These are phyloP conservation scores for Nothobranchius kuhntae DNA, from an alignment of 2,113 vertebrate genomes.

Conservation along the genomic window DNA sequence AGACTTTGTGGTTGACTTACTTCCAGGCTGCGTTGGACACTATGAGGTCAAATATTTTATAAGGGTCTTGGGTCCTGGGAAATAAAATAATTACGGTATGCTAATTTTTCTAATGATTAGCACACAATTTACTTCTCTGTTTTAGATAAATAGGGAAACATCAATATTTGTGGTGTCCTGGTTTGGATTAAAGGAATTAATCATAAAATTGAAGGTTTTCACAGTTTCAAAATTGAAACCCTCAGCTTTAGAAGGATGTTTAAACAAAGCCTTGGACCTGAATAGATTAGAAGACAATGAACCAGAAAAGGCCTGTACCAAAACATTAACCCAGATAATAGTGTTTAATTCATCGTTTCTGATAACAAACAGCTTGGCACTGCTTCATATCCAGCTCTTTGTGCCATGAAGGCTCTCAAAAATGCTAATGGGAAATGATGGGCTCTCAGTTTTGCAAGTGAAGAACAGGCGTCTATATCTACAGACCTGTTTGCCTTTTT, in stretches of 20 bases:
- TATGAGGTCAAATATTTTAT: too few species aligned
- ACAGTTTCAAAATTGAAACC: background rate
- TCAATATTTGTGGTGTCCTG: too few species aligned
- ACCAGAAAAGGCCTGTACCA: background rate
- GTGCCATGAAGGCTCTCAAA: conserved; percentile 38
- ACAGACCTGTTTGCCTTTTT: conserved; percentile 16
- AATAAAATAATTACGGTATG: too few species aligned
- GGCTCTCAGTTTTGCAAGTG: conserved; percentile 55
- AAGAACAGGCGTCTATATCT: conserved; percentile 19
- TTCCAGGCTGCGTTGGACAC: too few species aligned
- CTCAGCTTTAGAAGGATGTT: background rate
- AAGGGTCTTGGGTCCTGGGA: too few species aligned
- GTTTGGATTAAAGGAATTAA: too few species aligned
- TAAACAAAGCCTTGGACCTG: background rate
- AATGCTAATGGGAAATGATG: conserved; percentile 54
- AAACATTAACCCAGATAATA: background rate
- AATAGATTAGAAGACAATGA: background rate
- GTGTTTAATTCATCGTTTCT: conserved; percentile 3
- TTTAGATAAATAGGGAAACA: too few species aligned
- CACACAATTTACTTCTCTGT: too few species aligned
- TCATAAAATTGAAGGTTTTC: too few species aligned
- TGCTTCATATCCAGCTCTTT: background rate
- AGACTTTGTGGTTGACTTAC: too few species aligned
- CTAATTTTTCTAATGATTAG: too few species aligned
- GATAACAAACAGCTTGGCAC: background rate